These are phyloP conservation scores for Zygaena filipendulae DNA, from an alignment of 2,888 invertebrate species.

Conservation along the genomic window DNA sequence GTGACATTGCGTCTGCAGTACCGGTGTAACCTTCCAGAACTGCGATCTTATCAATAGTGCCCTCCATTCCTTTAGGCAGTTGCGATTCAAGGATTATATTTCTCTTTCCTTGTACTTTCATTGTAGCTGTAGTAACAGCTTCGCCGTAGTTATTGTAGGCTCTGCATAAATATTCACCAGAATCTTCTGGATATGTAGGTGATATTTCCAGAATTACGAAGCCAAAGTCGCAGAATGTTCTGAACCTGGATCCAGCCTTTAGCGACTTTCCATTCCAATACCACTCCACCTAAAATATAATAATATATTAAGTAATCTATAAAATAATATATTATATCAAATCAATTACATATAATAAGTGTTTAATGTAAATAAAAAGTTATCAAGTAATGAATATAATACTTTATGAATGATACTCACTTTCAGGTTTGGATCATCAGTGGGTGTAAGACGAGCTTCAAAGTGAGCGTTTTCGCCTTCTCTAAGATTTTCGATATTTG, in stretches of 20 bases:
- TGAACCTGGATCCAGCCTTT: slow-evolving; percentile 90
- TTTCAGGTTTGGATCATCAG: slow-evolving; percentile 90
- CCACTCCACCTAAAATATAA: slow-evolving; percentile 81
- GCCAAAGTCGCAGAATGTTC: slow-evolving; percentile 98
- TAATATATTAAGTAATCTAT: background rate
- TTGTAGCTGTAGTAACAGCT: slow-evolving; percentile 88
- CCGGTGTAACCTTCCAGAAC: slow-evolving; percentile 88
- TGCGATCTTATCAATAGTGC: slow-evolving; percentile 93
- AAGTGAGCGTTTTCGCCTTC: slow-evolving; percentile 94
- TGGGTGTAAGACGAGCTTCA: slow-evolving; percentile 88
- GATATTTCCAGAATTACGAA: slow-evolving; percentile 97
- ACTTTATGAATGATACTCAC: too few relatives aligned
- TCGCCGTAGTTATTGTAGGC: slow-evolving; percentile 91
- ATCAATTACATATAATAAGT: too few relatives aligned
- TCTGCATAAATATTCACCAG: slow-evolving; percentile 90
- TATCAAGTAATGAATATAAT: too few relatives aligned
- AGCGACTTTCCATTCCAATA: slow-evolving; percentile 93
- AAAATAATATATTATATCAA: too few relatives aligned
- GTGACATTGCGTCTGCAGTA: slow-evolving; percentile 72
- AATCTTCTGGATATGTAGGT: slow-evolving; percentile 96
- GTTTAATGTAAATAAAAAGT: too few relatives aligned
- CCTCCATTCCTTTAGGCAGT: slow-evolving; percentile 92
- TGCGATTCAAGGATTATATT: slow-evolving; percentile 93
- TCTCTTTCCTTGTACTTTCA: slow-evolving; percentile 92
- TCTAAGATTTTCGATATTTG: slow-evolving; percentile 86